Conservation (phyloP, 2,113 vertebrate genomes). For the Nipponia nippon region DNA sequence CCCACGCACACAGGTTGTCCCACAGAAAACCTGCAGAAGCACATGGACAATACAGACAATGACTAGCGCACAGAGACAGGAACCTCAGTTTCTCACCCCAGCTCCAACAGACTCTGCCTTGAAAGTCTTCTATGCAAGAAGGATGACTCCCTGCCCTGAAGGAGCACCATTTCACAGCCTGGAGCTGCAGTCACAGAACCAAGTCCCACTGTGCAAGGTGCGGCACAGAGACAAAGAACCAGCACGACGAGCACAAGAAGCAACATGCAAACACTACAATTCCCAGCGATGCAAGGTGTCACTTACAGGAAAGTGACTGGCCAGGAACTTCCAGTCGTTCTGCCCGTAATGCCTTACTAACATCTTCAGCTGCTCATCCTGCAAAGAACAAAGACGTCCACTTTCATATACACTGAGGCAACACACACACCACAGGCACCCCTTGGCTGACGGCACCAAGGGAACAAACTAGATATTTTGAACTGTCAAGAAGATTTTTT, state of each 20-base stretch:
- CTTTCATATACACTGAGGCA: background rate
- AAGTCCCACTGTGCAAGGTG: background rate
- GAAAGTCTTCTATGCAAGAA: background rate
- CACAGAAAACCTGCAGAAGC: background rate
- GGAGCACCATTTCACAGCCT: background rate
- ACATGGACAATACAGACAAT: background rate
- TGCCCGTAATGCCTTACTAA: conserved; percentile 87
- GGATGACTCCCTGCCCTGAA: background rate
- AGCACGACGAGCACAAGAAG: background rate
- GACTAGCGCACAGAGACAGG: background rate
- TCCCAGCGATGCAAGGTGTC: background rate
- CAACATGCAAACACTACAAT: background rate
- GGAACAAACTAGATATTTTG: background rate
- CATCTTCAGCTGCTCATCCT: conserved; percentile 89
- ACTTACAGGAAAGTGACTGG: conserved; percentile 88
- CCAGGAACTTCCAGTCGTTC: conserved; percentile 90
- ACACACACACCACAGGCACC: background rate
- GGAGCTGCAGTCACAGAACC: background rate
- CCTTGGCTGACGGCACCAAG: background rate
- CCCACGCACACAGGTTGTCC: background rate
- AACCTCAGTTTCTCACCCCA: background rate
- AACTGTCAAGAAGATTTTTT: background rate
- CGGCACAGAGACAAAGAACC: background rate
- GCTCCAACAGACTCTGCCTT: background rate
- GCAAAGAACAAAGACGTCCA: conserved; percentile 31